phyloP scores from a whole-genome alignment of 2,888 invertebrate genomes.

The Hartigia nigra region DNA sequence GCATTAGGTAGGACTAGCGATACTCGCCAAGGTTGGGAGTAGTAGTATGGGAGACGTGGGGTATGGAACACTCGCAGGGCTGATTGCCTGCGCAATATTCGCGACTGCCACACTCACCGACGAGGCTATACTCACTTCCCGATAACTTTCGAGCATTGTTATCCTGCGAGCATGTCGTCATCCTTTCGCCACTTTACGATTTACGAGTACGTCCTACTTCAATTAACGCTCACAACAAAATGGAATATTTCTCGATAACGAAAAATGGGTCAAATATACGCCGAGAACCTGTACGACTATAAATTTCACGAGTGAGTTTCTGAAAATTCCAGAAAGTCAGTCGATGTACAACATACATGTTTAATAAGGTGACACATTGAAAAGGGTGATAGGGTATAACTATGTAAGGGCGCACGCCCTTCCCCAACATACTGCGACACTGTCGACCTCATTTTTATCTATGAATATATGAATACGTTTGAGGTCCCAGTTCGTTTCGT shows the following conservation, averaged over 20 bases:
- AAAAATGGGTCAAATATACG: not conserved
- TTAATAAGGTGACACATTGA: not conserved
- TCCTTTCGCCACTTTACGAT: not conserved
- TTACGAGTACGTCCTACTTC: not conserved
- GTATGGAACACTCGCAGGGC: not conserved
- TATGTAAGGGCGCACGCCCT: not conserved
- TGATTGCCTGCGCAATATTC: not conserved
- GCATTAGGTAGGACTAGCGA: not conserved
- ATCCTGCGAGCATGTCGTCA: not conserved
- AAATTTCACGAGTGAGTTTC: not conserved
- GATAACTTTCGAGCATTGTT: not conserved
- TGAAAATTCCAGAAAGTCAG: not conserved
- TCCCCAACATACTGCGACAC: not conserved
- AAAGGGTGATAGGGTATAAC: not conserved
- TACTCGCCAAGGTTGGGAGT: not conserved
- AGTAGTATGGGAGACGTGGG: not conserved
- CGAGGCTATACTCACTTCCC: not conserved
- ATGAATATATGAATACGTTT: slow-evolving; percentile 5
- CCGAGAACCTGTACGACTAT: not conserved
- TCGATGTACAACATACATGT: not conserved
- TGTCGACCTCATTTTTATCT: slow-evolving; percentile 1
- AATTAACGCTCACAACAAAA: not conserved
- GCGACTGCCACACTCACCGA: not conserved
- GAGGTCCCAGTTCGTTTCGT: not conserved
- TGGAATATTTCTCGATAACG: not conserved